phyloP scores from a whole-genome alignment of 2,888 invertebrate species.

The Holacanthella duospinosa region DNA sequence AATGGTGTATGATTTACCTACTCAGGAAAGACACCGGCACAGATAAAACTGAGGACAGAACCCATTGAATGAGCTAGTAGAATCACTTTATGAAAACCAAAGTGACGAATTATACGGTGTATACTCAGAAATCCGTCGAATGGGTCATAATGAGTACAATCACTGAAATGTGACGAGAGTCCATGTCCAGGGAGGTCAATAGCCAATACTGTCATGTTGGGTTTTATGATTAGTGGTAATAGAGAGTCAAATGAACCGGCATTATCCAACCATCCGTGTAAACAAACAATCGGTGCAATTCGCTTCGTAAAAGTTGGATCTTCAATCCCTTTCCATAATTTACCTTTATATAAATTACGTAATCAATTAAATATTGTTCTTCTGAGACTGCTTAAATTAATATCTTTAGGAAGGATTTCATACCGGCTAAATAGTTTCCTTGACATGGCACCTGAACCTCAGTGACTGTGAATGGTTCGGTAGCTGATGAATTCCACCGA shows the following conservation, averaged over 20 bases:
- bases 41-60: conserved; percentile 26
- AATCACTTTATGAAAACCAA: conserved; percentile 27
- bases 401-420: too few relatives aligned
- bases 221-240: conserved; percentile 24
- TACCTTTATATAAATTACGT: conserved; percentile 7
- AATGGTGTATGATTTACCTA: too few relatives aligned
- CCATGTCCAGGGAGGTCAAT: conserved; percentile 34
- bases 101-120: conserved; percentile 22
- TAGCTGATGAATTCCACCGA: neutral
- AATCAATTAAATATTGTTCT: too few relatives aligned
- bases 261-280: conserved; percentile 35
- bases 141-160: conserved; percentile 19
- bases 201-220: conserved; percentile 22
- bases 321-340: conserved; percentile 18
- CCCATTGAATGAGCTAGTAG: conserved; percentile 33
- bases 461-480: neutral
- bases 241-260: conserved; percentile 29
- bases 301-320: neutral
- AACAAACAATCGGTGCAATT: conserved; percentile 22
- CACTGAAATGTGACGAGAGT: conserved; percentile 20
- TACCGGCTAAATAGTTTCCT: neutral
- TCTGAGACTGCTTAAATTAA: too few relatives aligned
- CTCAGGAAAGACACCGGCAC: conserved; percentile 24
- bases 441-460: neutral
- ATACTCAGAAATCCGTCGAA: conserved; percentile 23